Evolutionary conservation across 2,113 vertebrate species (phyloP), one percentile per base, ranked within the genome.

Genomic region (Dromaius novaehollandiae): DNA sequence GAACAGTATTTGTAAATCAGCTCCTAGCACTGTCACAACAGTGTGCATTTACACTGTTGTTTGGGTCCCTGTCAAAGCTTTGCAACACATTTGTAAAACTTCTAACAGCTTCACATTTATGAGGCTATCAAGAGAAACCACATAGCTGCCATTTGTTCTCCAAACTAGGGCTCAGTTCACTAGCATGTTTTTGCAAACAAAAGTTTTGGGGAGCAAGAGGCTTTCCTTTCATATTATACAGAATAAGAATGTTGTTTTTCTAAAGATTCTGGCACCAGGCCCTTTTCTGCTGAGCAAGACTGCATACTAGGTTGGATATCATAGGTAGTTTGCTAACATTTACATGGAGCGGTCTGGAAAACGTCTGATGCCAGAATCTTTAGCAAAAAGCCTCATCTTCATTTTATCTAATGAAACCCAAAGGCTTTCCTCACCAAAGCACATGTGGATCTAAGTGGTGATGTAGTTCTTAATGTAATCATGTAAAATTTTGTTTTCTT

Each of bases 221-320:
- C 7, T 77, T 74, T 11, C 11, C 42, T 8, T 25, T 64, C 19
- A 9, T 88, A 21, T 16, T 65, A 7, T 11, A 70, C 22, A 20
- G 22, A 64, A 30, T 44, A 50, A 69, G 55, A 60, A 38, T 7
- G 7, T 20, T 24, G 38, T 70, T 36, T 48, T 80, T 13, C 40
- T 81, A 12, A 69, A 68, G 28, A 38, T 50, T 30, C 38, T 76
- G 32, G 40, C 22, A 86, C 1, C 28, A 51, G 30, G 75, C 10
- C 17, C 9, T 82, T 38, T 73, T 50, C 68, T 82, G 51, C 9
- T 16, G 51, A 73, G 58, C 42, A 80, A 71, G 28, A 80, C 66
- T 4, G 4, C 2, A 0, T 20, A 50, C 22, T 20, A 38, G 40
- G 3, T 1, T 38, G n/a, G 28, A 30, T 24, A 56, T 1, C 56